Evolutionary conservation across 2,888 invertebrate genomes (phyloP).

Genomic region (Aplocera efformata): DNA sequence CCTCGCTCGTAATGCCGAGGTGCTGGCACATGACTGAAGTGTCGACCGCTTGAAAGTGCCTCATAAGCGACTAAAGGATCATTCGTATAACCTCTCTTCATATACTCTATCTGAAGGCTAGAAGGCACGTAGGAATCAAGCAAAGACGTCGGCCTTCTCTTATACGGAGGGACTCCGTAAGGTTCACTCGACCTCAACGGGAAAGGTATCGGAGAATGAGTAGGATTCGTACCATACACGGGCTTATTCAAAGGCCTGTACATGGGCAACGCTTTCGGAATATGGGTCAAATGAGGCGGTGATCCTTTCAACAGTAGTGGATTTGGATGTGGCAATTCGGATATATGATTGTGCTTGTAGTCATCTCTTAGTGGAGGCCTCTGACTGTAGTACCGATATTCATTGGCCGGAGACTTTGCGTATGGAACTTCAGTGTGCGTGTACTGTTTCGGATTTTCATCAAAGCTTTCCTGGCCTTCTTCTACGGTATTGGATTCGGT

Average conservation of each 20-base stretch:
- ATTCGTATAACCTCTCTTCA: constrained; percentile 66
- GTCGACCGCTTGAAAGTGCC: constrained; percentile 57
- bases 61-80: constrained; percentile 68
- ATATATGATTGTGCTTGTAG: constrained; percentile 42
- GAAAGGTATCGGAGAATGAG: constrained; percentile 39
- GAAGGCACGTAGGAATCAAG: constrained; percentile 83
- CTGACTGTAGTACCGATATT: constrained; percentile 60
- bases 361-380: constrained; percentile 53
- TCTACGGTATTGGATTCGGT: constrained; percentile 52
- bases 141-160: constrained; percentile 71
- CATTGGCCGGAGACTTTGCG: constrained; percentile 35
- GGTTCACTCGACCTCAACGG: constrained; percentile 46
- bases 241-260: constrained; percentile 59
- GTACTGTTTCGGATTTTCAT: constrained; percentile 49
- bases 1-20: constrained; percentile 67
- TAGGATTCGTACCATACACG: constrained; percentile 50
- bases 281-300: constrained; percentile 58
- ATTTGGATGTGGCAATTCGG: constrained; percentile 61
- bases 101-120: constrained; percentile 70
- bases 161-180: constrained; percentile 43
- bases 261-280: constrained; percentile 64
- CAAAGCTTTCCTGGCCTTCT: constrained; percentile 45
- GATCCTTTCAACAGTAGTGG: constrained; percentile 54
- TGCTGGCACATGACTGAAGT: constrained; percentile 39
- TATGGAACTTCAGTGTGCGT: constrained; percentile 50